Base-by-base conservation (phyloP, 2,797 vertebrate species). In the Syngnathus rostellatus region DNA sequence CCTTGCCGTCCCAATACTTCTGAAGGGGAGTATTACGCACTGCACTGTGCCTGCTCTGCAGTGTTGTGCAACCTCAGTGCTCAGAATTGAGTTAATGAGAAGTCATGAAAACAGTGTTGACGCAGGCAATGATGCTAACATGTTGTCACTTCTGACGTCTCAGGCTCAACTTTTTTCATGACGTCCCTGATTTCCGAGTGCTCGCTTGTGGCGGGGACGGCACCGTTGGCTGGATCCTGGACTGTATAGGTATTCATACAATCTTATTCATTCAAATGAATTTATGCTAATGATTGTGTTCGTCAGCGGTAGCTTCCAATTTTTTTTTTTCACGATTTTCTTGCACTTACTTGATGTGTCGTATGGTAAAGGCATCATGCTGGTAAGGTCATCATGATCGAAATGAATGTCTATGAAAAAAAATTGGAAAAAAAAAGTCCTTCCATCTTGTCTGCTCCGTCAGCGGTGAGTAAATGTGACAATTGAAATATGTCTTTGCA, bases 201-300 rank as follows among this genome's bases (percentile, higher is more conserved):
- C 89, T 98, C 38, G 94, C 95, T 5, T 98, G 95, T 0, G 95
- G 96, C 67, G 96, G 95, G 2, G 96, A 98, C 0, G 96, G 96
- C 74, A 97, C 95, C 0, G 94, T 97, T 50, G 95, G 95, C 61
- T 98, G 96, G 95, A 96, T 98, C 85, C 86, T 98, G 66, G 96
- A 98, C 86, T 97, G 93, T 76, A 97, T 98, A 74, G 95, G 96
- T 98, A 91, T 40, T 19, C 8, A 2, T 51, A 8, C 21, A 4
- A 54, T 21, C 6, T 23, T 6, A 12, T 25, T 11, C 51, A 23
- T 43, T 43, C 41, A 31, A 31, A 31, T 31, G 31, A 31, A 31
- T 43, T 43, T 11, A 43, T 43, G 2, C 6, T 23, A 53, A n/a
- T 7, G 19, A 10, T 17, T 48, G 17, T 46, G 50, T 51, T 21